phyloP scores from a whole-genome alignment of 2,113 vertebrate genomes.

The Lophochroa leadbeateri region DNA sequence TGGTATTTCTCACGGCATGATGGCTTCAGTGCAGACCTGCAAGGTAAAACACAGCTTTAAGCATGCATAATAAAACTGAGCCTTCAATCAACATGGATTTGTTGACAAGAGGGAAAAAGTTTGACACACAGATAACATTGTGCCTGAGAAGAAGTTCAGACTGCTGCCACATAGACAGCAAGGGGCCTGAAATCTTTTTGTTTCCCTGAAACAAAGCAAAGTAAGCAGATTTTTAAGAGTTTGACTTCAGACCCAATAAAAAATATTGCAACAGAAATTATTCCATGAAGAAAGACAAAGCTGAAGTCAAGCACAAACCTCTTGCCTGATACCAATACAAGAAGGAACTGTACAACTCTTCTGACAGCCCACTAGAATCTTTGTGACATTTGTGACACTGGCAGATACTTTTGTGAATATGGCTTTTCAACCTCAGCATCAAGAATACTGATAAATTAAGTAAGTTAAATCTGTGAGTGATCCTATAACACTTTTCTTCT shows the following conservation, averaged over 20 bases:
- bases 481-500: background rate
- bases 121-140: background rate
- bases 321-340: rapidly evolving
- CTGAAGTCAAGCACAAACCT: background rate
- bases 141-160: background rate
- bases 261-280: background rate
- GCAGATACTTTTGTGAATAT: background rate
- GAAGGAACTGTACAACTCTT: background rate
- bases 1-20: background rate
- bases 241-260: background rate
- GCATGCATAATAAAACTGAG: background rate
- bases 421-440: background rate
- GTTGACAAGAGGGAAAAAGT: background rate
- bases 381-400: background rate
- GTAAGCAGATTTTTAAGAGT: background rate
- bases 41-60: background rate
- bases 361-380: background rate
- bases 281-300: background rate
- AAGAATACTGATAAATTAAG: background rate
- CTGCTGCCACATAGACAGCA: background rate
- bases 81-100: background rate
- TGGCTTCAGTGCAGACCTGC: background rate
- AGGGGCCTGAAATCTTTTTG: background rate
- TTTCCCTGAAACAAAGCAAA: background rate
- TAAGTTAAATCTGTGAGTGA: background rate